Base-by-base conservation (phyloP, 2,888 invertebrate genomes). In the Volucella bombylans region DNA sequence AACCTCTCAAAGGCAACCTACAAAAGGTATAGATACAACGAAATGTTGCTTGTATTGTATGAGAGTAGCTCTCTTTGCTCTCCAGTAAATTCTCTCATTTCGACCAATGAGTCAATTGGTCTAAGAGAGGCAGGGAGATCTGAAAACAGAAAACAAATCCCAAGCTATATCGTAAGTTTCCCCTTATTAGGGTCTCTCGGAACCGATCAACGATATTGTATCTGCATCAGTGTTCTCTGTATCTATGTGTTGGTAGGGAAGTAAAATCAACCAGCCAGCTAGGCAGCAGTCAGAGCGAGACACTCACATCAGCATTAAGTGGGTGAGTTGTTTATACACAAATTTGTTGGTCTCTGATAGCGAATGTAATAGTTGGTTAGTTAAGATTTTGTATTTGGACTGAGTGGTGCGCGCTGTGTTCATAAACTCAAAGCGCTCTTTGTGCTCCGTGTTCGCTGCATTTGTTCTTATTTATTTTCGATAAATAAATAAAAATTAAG, bases 341-440 rank as follows among this genome's bases (percentile, higher is more conserved):
- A 85, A 81, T 72, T 81, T 85, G 81, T 76, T 76, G 76, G 79
- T 65, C 83, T 79, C 80, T 71, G 80, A 71, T 76, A 80, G 69
- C 69, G 71, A 80, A 67, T 80, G 80, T 49, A 57, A 74, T 80
- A 79, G 71, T 65, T 67, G 14, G 83, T 64, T 74, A 85, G 85
- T 85, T 77, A 81, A 81, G 76, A 61, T 85, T 81, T 81, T 77
- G 41, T 68, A 68, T 61, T 81, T 81, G 85, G 74, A 47, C 76
- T 71, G 83, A 74, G 74, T 31, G 31, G 31, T 31, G 83, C 74
- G 74, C 69, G 74, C 79, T 83, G 73, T 80, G 81, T 81, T 76
- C 43, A 71, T 68, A 79, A 83, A 69, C 31, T 31, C 64, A 47
- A 69, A 80, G 73, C 83, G 80, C 79, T 83, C 74, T 31, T 31